A percentile compares a stretch with the other conserved stretches of the same genome.
Conservation (phyloP, 2,888 invertebrate species). For the Drosophila glabriapex region DNA sequence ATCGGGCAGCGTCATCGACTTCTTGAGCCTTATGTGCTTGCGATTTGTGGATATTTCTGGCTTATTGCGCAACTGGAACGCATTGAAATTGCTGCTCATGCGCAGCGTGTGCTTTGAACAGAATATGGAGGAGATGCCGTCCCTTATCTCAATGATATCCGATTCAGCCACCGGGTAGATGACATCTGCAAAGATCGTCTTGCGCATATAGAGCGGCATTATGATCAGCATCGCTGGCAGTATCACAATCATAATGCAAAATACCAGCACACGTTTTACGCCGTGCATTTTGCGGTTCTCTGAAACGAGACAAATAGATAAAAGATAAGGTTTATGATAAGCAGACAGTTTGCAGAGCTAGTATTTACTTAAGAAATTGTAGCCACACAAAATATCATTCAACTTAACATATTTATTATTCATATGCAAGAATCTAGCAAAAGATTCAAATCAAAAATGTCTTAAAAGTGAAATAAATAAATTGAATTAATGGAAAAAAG, state of each 20-base stretch:
- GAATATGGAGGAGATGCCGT: constrained; percentile 93
- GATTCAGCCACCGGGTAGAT: constrained; percentile 93
- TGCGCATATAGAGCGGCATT: constrained; percentile 91
- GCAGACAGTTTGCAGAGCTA: constrained; percentile 9
- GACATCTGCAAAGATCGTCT: constrained; percentile 91
- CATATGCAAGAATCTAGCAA: neutral
- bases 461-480: neutral
- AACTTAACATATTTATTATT: neutral
- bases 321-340: constrained; percentile 32
- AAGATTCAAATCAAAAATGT: neutral
- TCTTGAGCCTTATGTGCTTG: constrained; percentile 91
- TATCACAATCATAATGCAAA: constrained; percentile 91
- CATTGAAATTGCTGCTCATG: constrained; percentile 91
- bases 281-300: constrained; percentile 92
- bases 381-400: too few relatives aligned
- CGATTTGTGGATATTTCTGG: constrained; percentile 90
- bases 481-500: neutral
- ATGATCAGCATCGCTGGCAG: constrained; percentile 91
- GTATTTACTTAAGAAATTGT: neutral
- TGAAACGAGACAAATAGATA: constrained; percentile 83
- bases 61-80: constrained; percentile 90
- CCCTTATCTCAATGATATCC: constrained; percentile 92
- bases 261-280: constrained; percentile 91
- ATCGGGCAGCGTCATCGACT: constrained; percentile 93
- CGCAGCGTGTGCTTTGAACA: constrained; percentile 91